Percentiles rank a stretch among this genome's conserved stretches.
Evolutionary conservation across 2,113 vertebrate species (phyloP).

Genomic region (Albula goreensis): DNA sequence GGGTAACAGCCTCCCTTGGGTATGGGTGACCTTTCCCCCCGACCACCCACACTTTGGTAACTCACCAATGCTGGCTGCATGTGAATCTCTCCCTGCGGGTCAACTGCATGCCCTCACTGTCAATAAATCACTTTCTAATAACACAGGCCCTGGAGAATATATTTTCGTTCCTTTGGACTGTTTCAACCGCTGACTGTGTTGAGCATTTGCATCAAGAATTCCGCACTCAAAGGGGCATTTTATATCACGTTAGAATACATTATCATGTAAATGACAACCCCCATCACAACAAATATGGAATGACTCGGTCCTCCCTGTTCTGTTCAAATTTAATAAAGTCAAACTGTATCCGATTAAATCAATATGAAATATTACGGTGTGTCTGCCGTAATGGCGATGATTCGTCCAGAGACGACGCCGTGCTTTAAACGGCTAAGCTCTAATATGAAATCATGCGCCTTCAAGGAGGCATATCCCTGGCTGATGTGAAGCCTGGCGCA

Average conservation of each 20-base stretch:
- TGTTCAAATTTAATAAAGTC: neutral
- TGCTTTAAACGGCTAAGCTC: neutral
- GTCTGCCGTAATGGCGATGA: neutral
- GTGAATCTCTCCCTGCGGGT: neutral
- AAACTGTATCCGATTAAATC: neutral
- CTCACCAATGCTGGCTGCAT: neutral
- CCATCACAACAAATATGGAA: neutral
- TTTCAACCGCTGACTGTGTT: neutral
- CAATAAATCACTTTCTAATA: neutral
- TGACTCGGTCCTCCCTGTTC: neutral
- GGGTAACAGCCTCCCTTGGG: neutral
- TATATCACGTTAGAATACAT: neutral
- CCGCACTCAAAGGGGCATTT: neutral
- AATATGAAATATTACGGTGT: neutral
- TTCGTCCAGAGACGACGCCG: neutral
- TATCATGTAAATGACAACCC: constrained; percentile 4
- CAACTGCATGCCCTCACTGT: neutral
- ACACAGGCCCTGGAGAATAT: neutral
- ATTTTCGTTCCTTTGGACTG: neutral
- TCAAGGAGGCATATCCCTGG: neutral
- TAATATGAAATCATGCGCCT: neutral
- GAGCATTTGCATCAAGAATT: neutral
- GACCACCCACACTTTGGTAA: neutral
- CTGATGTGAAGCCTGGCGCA: neutral
- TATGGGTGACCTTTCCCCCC: neutral